A percentile compares a stretch with the other conserved stretches of the same genome.
Evolutionary conservation across 2,888 invertebrate genomes (phyloP).

Genomic region (Caenorhabditis sulstoni): DNA sequence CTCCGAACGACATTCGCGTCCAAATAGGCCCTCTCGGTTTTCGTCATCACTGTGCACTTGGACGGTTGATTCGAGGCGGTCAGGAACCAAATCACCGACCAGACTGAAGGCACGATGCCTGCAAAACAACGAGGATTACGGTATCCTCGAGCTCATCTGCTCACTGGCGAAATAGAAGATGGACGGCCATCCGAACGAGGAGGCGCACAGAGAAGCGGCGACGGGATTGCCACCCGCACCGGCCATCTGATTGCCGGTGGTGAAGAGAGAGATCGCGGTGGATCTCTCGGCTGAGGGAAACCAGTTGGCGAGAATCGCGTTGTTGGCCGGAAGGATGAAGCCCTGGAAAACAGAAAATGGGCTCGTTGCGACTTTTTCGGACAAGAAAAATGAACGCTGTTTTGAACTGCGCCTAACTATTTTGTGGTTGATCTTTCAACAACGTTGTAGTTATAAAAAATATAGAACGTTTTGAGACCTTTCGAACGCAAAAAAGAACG

Average conservation of each 20-base stretch:
- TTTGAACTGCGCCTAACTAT: too few species aligned
- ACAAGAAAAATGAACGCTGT: too few species aligned
- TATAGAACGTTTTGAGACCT: too few species aligned
- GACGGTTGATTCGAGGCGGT: slow-evolving; percentile 63
- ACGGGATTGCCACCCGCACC: slow-evolving; percentile 70
- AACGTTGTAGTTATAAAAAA: too few species aligned
- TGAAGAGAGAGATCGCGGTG: slow-evolving; percentile 71
- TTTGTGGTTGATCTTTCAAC: too few species aligned
- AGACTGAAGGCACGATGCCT: slow-evolving; percentile 59
- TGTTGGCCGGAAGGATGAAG: slow-evolving; percentile 73
- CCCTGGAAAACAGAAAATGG: too few species aligned
- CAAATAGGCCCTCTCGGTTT: slow-evolving; percentile 61
- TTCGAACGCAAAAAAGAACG: too few species aligned
- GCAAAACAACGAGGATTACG: too few species aligned
- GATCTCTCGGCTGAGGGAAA: slow-evolving; percentile 72
- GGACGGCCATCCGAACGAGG: slow-evolving; percentile 69
- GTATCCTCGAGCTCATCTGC: too few species aligned
- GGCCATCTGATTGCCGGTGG: slow-evolving; percentile 72
- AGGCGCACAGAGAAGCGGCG: slow-evolving; percentile 70
- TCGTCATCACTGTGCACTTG: slow-evolving; percentile 67
- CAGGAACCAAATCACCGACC: slow-evolving; percentile 62
- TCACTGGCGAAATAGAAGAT: slow-evolving; percentile 73
- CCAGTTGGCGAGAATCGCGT: slow-evolving; percentile 74
- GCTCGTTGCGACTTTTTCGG: too few species aligned
- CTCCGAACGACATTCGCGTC: slow-evolving; percentile 59